phyloP scores from a whole-genome alignment of 2,797 vertebrate species.

The Sebastolobus altivelis region DNA sequence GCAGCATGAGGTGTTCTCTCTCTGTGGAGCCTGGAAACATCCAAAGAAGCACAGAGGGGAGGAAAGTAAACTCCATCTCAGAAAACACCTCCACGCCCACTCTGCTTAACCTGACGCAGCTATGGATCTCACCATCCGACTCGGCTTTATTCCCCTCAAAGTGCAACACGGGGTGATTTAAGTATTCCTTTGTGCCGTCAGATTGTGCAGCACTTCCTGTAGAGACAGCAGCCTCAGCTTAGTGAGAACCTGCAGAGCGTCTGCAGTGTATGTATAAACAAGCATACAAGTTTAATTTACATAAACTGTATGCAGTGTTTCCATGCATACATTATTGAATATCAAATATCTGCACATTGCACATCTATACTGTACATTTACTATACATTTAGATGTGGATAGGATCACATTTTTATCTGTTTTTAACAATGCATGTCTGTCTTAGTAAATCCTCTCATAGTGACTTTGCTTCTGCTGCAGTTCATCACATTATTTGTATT shows the following conservation, averaged over 20 bases:
- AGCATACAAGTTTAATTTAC: neutral
- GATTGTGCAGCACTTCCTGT: constrained; percentile 32
- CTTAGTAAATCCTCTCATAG: neutral
- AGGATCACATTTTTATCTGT: neutral
- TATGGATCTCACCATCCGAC: constrained; percentile 3
- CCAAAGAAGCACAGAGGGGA: constrained; percentile 32
- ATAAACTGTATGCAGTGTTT: neutral
- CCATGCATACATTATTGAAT: neutral
- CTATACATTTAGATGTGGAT: neutral
- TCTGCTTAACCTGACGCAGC: constrained; percentile 1
- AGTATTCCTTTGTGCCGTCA: constrained; percentile 13
- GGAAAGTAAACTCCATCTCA: constrained; percentile 15
- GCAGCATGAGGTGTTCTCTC: constrained; percentile 29
- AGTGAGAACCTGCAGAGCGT: constrained; percentile 23
- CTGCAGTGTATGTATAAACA: constrained; percentile 13
- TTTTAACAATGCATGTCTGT: neutral
- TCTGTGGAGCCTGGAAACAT: constrained; percentile 35
- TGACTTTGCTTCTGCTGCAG: neutral
- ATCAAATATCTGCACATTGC: neutral
- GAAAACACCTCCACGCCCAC: constrained; percentile 17
- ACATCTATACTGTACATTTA: neutral
- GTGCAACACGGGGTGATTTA: neutral
- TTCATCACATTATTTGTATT: neutral
- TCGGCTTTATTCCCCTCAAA: neutral
- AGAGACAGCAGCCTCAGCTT: neutral